These are phyloP conservation scores for Drosophila tristis DNA, from an alignment of 1,140 invertebrate species.

Conservation along the genomic window DNA sequence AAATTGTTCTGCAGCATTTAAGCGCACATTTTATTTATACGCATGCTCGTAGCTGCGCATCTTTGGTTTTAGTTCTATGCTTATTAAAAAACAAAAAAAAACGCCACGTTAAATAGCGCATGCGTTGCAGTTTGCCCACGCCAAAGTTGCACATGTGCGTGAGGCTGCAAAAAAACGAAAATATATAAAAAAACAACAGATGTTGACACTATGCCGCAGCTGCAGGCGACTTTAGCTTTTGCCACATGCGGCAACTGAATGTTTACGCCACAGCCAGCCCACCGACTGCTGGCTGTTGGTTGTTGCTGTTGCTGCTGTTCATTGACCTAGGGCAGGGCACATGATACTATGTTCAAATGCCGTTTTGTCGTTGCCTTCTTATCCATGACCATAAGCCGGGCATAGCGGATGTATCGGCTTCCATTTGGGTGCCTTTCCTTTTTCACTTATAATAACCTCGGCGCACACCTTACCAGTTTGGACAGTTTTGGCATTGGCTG, in stretches of 20 bases:
- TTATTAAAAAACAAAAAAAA: conserved; percentile 39
- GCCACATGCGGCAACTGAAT: conserved; percentile 56
- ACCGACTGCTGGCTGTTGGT: conserved; percentile 7
- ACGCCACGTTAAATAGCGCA: conserved; percentile 44
- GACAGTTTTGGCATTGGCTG: background rate
- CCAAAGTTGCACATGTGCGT: conserved; percentile 60
- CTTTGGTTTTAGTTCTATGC: conserved; percentile 56
- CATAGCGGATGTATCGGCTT: conserved; percentile 43
- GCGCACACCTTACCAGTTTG: conserved; percentile 43
- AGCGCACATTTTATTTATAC: conserved; percentile 54
- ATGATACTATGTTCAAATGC: conserved; percentile 33
- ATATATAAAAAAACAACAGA: conserved; percentile 50
- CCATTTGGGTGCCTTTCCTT: conserved; percentile 55
- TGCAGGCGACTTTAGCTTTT: conserved; percentile 51
- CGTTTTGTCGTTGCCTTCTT: background rate
- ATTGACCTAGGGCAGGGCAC: conserved; percentile 58
- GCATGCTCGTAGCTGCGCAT: conserved; percentile 32
- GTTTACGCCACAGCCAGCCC: conserved; percentile 34
- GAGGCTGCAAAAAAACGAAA: conserved; percentile 51
- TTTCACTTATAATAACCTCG: conserved; percentile 19
- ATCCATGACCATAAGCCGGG: conserved; percentile 13
- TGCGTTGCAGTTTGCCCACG: conserved; percentile 31
- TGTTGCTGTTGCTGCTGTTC: conserved; percentile 25
- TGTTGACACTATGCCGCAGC: conserved; percentile 55
- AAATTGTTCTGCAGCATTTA: conserved; percentile 46